These are phyloP conservation scores for Tipula lateralis DNA, from an alignment of 2,888 invertebrate genomes.

Conservation along the genomic window DNA sequence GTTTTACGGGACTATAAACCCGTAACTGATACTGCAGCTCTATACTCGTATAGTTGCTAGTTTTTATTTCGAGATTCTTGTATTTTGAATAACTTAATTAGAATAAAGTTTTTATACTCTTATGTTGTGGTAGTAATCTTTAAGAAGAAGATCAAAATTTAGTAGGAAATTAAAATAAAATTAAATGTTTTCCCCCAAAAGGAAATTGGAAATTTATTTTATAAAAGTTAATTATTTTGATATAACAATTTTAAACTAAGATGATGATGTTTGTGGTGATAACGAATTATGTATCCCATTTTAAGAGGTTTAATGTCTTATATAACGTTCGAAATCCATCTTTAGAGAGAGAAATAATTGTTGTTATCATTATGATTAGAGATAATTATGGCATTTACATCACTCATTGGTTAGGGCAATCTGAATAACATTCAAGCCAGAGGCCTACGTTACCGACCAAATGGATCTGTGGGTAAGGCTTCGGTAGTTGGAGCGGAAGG, in stretches of 20 bases:
- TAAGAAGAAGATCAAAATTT: not conserved
- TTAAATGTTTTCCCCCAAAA: not conserved
- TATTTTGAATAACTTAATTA: not conserved
- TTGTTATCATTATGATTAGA: too few species aligned
- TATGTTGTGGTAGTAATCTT: not conserved
- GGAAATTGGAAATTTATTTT: not conserved
- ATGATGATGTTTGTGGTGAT: not conserved
- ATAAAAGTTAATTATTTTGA: conserved; percentile 14
- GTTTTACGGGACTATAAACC: not conserved
- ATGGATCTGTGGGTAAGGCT: too few species aligned
- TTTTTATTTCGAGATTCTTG: not conserved
- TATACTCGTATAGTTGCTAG: not conserved
- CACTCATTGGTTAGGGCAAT: too few species aligned
- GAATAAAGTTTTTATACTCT: not conserved
- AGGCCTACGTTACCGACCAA: too few species aligned
- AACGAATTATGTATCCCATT: not conserved
- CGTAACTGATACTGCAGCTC: not conserved
- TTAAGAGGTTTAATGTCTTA: not conserved
- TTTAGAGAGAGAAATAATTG: too few species aligned
- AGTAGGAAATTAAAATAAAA: not conserved
- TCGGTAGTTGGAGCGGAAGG: too few species aligned
- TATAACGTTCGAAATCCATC: not conserved
- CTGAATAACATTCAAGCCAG: too few species aligned
- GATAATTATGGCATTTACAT: too few species aligned
- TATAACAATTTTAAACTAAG: not conserved